These are phyloP conservation scores for Meda fulgida DNA, from an alignment of 2,797 vertebrate genomes.

Conservation along the genomic window DNA sequence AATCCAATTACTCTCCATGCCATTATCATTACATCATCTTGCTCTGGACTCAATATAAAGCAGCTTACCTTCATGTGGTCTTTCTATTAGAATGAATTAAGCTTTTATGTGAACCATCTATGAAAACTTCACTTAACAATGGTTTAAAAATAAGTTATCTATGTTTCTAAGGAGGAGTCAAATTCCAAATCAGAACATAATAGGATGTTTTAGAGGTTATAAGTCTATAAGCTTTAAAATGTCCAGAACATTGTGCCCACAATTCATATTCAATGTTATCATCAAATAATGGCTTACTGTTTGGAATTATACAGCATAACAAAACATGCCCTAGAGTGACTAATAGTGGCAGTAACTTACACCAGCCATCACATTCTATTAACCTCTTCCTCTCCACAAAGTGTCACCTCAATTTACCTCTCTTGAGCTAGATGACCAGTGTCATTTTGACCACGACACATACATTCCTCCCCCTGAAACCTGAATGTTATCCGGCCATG, in stretches of 20 bases:
- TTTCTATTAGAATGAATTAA: slow-evolving; percentile 30
- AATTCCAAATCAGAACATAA: neutral
- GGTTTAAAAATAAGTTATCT: neutral
- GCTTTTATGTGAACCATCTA: neutral
- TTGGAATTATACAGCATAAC: slow-evolving; percentile 48
- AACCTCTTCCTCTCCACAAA: slow-evolving; percentile 46
- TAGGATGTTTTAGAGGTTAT: neutral
- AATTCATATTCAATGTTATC: slow-evolving; percentile 44
- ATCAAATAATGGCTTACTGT: slow-evolving; percentile 38
- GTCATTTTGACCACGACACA: slow-evolving; percentile 53
- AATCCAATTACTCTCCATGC: slow-evolving; percentile 55
- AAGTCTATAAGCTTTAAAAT: neutral
- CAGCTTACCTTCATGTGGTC: slow-evolving; percentile 16
- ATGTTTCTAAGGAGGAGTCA: neutral
- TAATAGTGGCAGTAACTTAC: slow-evolving; percentile 24
- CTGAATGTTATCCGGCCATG: slow-evolving; percentile 33
- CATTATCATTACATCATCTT: slow-evolving; percentile 52
- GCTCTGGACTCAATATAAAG: slow-evolving; percentile 20
- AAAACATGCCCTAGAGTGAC: slow-evolving; percentile 17
- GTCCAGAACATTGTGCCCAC: slow-evolving; percentile 3
- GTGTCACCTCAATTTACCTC: slow-evolving; percentile 54
- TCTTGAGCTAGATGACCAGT: slow-evolving; percentile 43
- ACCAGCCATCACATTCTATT: slow-evolving; percentile 46
- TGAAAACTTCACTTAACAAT: neutral
- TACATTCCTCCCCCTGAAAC: slow-evolving; percentile 27